phyloP scores from a whole-genome alignment of 92 coral and sea anemone species.

The Phenganax marumi region DNA sequence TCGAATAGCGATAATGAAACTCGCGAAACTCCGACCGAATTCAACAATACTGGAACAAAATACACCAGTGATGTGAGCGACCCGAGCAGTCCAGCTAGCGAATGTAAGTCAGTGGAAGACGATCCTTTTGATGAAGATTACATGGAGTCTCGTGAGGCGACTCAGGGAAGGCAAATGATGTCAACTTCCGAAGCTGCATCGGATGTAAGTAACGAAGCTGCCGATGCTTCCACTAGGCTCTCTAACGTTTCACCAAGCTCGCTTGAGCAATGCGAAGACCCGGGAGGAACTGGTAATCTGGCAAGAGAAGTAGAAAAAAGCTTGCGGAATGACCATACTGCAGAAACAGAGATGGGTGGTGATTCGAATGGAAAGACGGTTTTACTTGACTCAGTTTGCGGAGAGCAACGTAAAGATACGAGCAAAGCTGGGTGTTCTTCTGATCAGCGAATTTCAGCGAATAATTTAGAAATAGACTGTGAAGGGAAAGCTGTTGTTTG shows the following conservation, averaged over 20 bases:
- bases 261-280: not conserved
- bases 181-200: conserved; percentile 36
- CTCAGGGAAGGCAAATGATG: conserved; percentile 22
- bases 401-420: not conserved
- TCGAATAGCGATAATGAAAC: conserved; percentile 29
- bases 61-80: conserved; percentile 23
- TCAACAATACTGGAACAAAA: not conserved
- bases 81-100: conserved; percentile 34
- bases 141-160: conserved; percentile 27
- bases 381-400: not conserved
- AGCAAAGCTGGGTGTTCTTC: not conserved
- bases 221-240: not conserved
- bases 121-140: conserved; percentile 7
- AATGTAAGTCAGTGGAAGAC: conserved; percentile 20
- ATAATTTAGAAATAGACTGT: conserved; percentile 72
- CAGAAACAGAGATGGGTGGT: not conserved
- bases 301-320: not conserved
- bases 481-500: conserved; percentile 84
- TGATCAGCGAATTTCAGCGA: conserved; percentile 63
- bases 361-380: not conserved
- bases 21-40: not conserved
- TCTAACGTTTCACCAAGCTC: not conserved
- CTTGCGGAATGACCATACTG: not conserved
- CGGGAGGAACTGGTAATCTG: not conserved
- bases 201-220: conserved; percentile 30